These are phyloP conservation scores for Aquatica leii DNA, from an alignment of 2,888 invertebrate genomes.

Conservation along the genomic window DNA sequence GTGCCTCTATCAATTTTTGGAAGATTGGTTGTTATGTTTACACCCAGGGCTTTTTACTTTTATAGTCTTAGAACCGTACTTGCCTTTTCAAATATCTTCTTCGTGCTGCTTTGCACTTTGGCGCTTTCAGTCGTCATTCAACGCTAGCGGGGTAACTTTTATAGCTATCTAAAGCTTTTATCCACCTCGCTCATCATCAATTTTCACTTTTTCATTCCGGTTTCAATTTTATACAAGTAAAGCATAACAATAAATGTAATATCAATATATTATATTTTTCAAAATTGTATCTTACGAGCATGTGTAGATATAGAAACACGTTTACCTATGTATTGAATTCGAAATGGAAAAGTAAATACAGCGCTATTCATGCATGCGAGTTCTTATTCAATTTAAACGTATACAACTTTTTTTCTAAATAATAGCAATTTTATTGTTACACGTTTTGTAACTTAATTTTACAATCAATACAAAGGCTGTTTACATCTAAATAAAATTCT, in stretches of 20 bases:
- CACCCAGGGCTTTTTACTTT: constrained; percentile 43
- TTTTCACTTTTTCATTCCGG: constrained; percentile 35
- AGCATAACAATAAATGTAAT: neutral
- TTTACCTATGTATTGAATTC: too few species aligned
- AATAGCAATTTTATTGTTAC: too few species aligned
- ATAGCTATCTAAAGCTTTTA: constrained; percentile 44
- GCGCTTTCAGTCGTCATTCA: constrained; percentile 37
- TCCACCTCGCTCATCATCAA: constrained; percentile 39
- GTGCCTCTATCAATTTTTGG: constrained; percentile 35
- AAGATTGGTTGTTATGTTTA: constrained; percentile 38
- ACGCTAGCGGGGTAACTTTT: constrained; percentile 43
- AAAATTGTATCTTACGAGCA: neutral
- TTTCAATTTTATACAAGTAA: constrained; percentile 24
- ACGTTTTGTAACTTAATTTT: too few species aligned
- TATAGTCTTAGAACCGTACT: constrained; percentile 37
- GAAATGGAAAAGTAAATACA: too few species aligned
- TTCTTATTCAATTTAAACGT: too few species aligned
- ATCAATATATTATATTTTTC: neutral
- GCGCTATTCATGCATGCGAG: too few species aligned
- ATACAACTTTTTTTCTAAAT: too few species aligned
- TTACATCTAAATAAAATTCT: too few species aligned
- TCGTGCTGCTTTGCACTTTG: constrained; percentile 32
- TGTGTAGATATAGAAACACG: too few species aligned
- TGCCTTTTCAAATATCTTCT: constrained; percentile 39
- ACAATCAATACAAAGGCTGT: too few species aligned